Evolutionary conservation across 92 coral and sea anemone genomes (phyloP), one percentile per base, ranked within the genome.

Genomic region (Nematostella vectensis): DNA sequence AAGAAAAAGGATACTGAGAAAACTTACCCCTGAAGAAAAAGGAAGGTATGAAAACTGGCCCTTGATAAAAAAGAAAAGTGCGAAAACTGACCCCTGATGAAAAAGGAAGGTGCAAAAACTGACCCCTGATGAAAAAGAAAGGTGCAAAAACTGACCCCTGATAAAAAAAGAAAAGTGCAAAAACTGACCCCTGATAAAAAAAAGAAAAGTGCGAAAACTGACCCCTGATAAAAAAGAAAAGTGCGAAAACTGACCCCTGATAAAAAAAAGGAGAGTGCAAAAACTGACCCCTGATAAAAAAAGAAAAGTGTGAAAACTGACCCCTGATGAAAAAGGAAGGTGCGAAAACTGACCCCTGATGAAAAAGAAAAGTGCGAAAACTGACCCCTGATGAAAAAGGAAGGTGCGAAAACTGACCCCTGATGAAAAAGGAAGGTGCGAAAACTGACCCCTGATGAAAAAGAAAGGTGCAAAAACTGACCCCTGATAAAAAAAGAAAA

Each of bases 381-480:
- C 0, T 16, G 27, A 48, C 19, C 24, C 37, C 9, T 1, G 48
- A 23, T 30, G 20, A 26, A 3, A 15, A 6, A 15, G 40, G 6
- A 9, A 26, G n/a, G n/a, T n/a, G n/a, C n/a, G n/a, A n/a, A n/a
- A n/a, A n/a, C n/a, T n/a, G n/a, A n/a, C n/a, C n/a, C n/a, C n/a
- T n/a, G n/a, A n/a, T n/a, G n/a, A n/a, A n/a, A n/a, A n/a, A n/a
- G n/a, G n/a, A 23, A 61, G 9, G n/a, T 3, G 31, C 54, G 18
- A 47, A 57, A 17, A 22, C n/a, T 16, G 52, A 59, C 24, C 27
- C 39, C n/a, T 19, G 26, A 24, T 47, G 27, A 28, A 22, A 62
- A 47, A 11, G 10, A 3, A 2, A 31, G 24, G 26, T 16, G 20
- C 47, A 56, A 17, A 29, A 33, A 22, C 0, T 16, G 27, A 48